Base-by-base conservation (phyloP, 2,797 vertebrate species). In the Intellagama lesueurii region DNA sequence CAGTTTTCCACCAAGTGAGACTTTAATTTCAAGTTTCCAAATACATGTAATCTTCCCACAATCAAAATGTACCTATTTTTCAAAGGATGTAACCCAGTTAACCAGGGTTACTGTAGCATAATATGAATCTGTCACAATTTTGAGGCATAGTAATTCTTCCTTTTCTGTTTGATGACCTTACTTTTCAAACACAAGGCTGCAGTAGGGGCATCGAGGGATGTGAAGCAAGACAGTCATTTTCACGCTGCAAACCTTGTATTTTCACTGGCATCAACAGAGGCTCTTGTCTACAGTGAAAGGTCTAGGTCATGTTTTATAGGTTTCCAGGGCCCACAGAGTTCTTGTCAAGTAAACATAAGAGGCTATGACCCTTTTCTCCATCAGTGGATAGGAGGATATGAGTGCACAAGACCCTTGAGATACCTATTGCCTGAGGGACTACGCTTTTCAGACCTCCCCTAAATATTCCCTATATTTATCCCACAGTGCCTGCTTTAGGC, bases 71-170 rank as follows among this genome's bases (percentile, higher is more conserved):
- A 24, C 66, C 28, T 32, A 14, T 19, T 8, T 14, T 19, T 69
- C 12, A 11, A 12, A 81, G 79, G 30, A 97, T 96, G 97, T 96
- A 97, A 92, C 95, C 96, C 96, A 96, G 96, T 96, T 56, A 96
- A 94, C 95, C 97, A 95, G 96, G 96, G 97, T 95, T 97, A 95
- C 91, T 92, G 91, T 87, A 97, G 94, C 96, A 95, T 95, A 95
- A 96, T 94, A 95, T 89, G 92, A 96, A 96, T 95, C 93, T 94
- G 94, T 96, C 96, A 94, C 95, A 96, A 96, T 96, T 96, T 95
- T 93, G 89, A 91, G 94, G 81, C 91, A 93, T 93, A 89, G 72
- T 87, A 90, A 93, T 93, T 49, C 0, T 24, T 79, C 91, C 81
- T 94, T 91, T 90, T 91, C 12, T 0, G 0, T 88, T 90, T 86